Evolutionary conservation across 1,140 invertebrate genomes (phyloP), one percentile per base, ranked within the genome.

Genomic region (Pogonognathellus flavescens): DNA sequence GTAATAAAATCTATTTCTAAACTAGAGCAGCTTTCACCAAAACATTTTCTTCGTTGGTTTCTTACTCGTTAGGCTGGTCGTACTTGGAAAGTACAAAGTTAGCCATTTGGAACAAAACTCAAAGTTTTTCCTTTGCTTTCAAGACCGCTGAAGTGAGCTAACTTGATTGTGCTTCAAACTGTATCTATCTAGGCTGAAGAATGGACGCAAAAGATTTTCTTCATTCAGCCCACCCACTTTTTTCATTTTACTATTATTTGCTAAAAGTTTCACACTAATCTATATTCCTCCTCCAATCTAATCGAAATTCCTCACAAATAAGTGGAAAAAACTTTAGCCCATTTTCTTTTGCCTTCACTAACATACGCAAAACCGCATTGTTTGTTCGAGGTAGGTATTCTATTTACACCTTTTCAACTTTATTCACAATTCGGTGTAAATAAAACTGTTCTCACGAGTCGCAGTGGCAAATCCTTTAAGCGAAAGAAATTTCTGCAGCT

Each of bases 141-240:
- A 76, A 49, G 70, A 49, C 31, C 49, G 49, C 41, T 76, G 70
- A 76, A 49, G 70, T 50, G 70, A 41, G 41, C 49, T 13, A 49
- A 76, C 31, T 16, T 50, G 70, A 76, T 76, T 76, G 70, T 76
- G 70, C 70, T 76, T 76, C 16, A 76, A 50, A 76, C 14, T 76
- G 49, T 25, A 25, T n/a, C n/a, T n/a, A n/a, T n/a, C n/a, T 41
- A 41, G 31, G 31, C 31, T 41, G 31, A 3, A n/a, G 31, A 41
- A 41, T 49, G 70, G n/a, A 76, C 31, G 70, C 70, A 76, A 49
- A 16, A 25, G 25, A 76, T 76, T 76, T 76, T 49, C 70, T 76
- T 72, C 66, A 72, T 72, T 72, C 31, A 76, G 14, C 70, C 41
- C 14, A 16, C 70, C 49, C 49, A 18, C 31, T 41, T 31, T 76